Evolutionary conservation across 2,888 invertebrate species (phyloP), one percentile per base, ranked within the genome.

Genomic region (Troglohyphantes excavatus): DNA sequence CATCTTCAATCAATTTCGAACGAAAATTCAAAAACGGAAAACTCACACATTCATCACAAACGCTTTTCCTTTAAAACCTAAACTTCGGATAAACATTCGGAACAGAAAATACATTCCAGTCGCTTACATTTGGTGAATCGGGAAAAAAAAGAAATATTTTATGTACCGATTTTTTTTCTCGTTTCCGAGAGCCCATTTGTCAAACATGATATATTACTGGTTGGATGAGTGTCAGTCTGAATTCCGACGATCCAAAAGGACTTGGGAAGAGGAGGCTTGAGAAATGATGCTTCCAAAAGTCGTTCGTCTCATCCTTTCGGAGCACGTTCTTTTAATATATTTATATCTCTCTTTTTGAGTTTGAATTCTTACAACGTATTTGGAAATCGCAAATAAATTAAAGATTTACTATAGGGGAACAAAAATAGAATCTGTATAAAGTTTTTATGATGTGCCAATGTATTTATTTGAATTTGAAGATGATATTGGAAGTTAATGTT

Each of bases 121-220:
- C 13, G n/a, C 72, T 26, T 26, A n/a, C 26, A 33, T 72, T 72
- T 27, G n/a, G 17, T n/a, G 26, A 72, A 72, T 72, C 70, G 39
- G 21, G 43, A 21, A 70, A 72, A 27, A 23, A 46, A 21, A 46
- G n/a, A n/a, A 19, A 29, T 9, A 68, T 53, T 53, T 53, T 53
- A 53, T 53, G 53, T 53, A 53, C 53, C 53, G 17, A n/a, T 53
- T 53, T 53, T 53, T 46, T 46, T 33, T 53, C n/a, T 53, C 2
- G 9, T 53, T 53, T 53, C 53, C 53, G 17, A 53, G 53, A 53
- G 53, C 59, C 84, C 84, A 84, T 84, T 84, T 73, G 84, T 84
- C 84, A 84, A 75, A 46, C 67, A 29, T 84, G 84, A 84, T 84
- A 63, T 67, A 84, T 84, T 33, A 63, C 65, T n/a, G 33, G 29